Base-by-base conservation (phyloP, 2,797 vertebrate genomes). In the Pogonophryne albipinna region DNA sequence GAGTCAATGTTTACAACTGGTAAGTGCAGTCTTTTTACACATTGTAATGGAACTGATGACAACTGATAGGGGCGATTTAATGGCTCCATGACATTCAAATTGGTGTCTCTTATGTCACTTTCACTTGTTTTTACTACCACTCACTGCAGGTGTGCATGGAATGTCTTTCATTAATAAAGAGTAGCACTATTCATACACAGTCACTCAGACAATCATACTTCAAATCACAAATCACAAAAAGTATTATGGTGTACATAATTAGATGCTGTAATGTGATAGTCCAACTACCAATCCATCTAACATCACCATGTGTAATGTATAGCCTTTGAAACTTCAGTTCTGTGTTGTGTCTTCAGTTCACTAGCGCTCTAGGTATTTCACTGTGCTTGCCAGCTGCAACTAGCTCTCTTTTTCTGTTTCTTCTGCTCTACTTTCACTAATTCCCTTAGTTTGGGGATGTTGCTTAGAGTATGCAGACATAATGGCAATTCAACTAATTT, bases 251-350 rank as follows among this genome's bases (percentile, higher is more conserved):
- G n/a, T n/a, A n/a, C n/a, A n/a, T n/a, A n/a, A n/a, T n/a, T n/a
- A n/a, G n/a, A 58, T 19, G 41, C 17, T 71, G 45, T 74, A 63
- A 23, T 51, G 12, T 45, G 3, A 57, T 42, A 38, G 23, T 44
- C 56, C 31, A 58, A 44, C 44, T 10, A 20, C 9, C 42, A 31
- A 65, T 66, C 52, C 17, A 56, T 75, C 51, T 72, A 74, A 12
- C 3, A 4, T 10, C 69, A 65, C 19, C 56, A 51, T 46, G 50
- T 61, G 38, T 47, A 69, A 60, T 57, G 57, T 63, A 42, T 45
- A 38, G 19, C 38, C 67, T 72, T 62, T 62, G 15, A 78, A 56
- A 69, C 45, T 27, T 17, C 20, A 58, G 44, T 20, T 45, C 34
- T 34, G 34, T 34, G 34, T 34, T 34, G 34, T 34, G 34, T 34